phyloP scores from a whole-genome alignment of 2,113 vertebrate species.

The Tachysurus fulvidraco region DNA sequence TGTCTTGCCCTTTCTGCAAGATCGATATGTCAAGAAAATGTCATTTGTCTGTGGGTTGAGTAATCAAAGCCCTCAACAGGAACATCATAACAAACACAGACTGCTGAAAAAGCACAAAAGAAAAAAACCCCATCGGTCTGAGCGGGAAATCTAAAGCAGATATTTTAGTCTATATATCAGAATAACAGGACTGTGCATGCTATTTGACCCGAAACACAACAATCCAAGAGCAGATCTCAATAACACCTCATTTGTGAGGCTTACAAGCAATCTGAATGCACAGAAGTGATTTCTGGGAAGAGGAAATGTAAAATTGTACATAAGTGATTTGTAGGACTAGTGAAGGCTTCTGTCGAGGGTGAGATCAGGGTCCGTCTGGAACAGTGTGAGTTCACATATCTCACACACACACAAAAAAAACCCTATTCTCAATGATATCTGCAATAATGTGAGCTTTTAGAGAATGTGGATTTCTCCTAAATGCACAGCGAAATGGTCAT shows the following conservation, averaged over 20 bases:
- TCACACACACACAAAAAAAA: slow-evolving; percentile 56
- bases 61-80: slow-evolving; percentile 65
- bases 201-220: slow-evolving; percentile 9
- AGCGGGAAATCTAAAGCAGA: slow-evolving; percentile 37
- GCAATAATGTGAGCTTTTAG: slow-evolving; percentile 75
- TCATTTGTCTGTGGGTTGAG: slow-evolving; percentile 65
- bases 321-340: slow-evolving; percentile 33
- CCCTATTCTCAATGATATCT: slow-evolving; percentile 70
- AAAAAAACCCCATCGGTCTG: background rate
- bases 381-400: slow-evolving; percentile 71
- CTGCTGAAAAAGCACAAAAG: slow-evolving; percentile 36
- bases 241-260: background rate
- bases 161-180: slow-evolving; percentile 44
- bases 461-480: slow-evolving; percentile 72
- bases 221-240: background rate
- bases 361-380: slow-evolving; percentile 29
- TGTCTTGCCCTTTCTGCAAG: slow-evolving; percentile 55
- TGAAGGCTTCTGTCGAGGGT: background rate
- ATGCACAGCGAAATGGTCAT: slow-evolving; percentile 73
- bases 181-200: slow-evolving; percentile 22
- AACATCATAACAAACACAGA: slow-evolving; percentile 61
- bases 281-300: slow-evolving; percentile 33
- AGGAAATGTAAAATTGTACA: slow-evolving; percentile 37
- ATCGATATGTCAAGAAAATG: slow-evolving; percentile 75
- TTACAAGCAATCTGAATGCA: background rate